Base-by-base conservation (phyloP, 2,888 invertebrate species). In the Trypoxylon attenuatum region DNA sequence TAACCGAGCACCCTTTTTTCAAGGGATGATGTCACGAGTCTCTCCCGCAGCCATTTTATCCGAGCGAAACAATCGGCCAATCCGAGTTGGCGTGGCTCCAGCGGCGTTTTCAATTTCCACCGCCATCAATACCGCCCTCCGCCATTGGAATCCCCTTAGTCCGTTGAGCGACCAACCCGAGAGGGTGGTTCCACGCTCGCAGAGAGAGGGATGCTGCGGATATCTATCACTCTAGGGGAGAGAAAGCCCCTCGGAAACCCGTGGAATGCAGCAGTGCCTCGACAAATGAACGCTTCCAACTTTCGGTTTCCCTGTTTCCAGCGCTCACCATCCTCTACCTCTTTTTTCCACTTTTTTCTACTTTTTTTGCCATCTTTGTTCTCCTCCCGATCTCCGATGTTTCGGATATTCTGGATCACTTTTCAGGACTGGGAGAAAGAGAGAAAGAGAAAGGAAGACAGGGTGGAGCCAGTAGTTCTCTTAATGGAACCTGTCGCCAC, bases 81-180 rank as follows among this genome's bases (percentile, higher is more conserved):
- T 59, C 73, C 76, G 73, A 79, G 78, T 79, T 76, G 62, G 77
- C n/a, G n/a, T n/a, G n/a, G 75, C 65, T 79, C 64, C 73, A 68
- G 72, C 75, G 72, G 80, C 82, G 80, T 84, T 85, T 86, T 85
- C 85, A 85, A 85, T 86, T 85, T 85, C 82, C 82, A 83, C 78
- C 73, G 80, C 82, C 84, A 84, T 84, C 84, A 84, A 85, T 84
- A 79, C 82, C 72, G 73, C 73, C 78, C 71, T 59, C 69, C 72
- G 73, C 73, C 78, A 71, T 59, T 69, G 74, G 71, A 69, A 69
- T 73, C 74, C 71, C 76, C 78, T 76, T 66, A 71, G n/a, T 1
- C n/a, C n/a, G n/a, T n/a, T n/a, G n/a, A n/a, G n/a, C n/a, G n/a
- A n/a, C n/a, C n/a, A n/a, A n/a, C n/a, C n/a, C n/a, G n/a, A n/a